Conservation (phyloP, 2,888 invertebrate species). For the Chrysodeixis includens region DNA sequence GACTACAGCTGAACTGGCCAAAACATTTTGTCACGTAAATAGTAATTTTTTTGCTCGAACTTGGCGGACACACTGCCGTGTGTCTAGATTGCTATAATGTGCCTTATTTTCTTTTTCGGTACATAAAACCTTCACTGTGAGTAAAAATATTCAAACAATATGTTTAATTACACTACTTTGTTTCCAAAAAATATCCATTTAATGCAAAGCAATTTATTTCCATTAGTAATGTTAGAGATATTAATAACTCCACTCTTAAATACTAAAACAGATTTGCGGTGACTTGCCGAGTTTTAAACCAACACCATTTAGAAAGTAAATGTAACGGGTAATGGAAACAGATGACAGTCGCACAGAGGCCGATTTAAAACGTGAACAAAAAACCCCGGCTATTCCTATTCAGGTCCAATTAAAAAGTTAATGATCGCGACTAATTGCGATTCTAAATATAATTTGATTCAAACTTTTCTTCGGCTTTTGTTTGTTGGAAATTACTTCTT, state of each 20-base stretch:
- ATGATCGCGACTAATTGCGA: neutral
- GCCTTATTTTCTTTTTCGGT: no score
- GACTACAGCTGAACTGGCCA: no score
- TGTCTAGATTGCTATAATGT: no score
- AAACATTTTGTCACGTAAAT: no score
- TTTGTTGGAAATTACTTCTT: neutral
- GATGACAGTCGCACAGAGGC: constrained; percentile 28
- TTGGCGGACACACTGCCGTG: no score
- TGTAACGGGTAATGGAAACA: constrained; percentile 43
- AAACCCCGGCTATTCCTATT: constrained; percentile 17
- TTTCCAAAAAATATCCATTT: neutral
- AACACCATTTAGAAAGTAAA: constrained; percentile 45
- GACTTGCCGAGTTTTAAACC: constrained; percentile 31
- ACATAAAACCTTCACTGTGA: neutral
- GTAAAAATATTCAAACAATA: neutral
- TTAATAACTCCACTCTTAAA: constrained; percentile 20
- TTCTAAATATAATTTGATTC: neutral
- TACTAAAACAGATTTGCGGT: constrained; percentile 23
- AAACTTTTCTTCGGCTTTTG: neutral
- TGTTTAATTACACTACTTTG: neutral
- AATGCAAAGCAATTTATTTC: constrained; percentile 17
- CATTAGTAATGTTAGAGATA: constrained; percentile 13
- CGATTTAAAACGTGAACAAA: constrained; percentile 15
- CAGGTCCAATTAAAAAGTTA: constrained; percentile 2
- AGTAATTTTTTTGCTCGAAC: no score